Evolutionary conservation across 2,888 invertebrate species (phyloP).

Genomic region (Meteorus cinctellus): DNA sequence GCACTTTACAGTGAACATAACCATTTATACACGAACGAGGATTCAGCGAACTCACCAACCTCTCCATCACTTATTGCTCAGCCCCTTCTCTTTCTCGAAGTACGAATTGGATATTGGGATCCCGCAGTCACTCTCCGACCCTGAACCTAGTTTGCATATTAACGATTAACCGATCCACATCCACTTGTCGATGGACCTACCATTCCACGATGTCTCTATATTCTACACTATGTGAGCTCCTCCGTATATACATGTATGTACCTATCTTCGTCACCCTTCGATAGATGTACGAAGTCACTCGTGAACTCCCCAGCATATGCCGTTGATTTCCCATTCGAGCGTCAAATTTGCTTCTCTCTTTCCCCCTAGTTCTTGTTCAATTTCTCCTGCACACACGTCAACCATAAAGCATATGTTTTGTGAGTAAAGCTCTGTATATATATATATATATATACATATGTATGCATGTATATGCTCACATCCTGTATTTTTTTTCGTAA

Average conservation of each 20-base stretch:
- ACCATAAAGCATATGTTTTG: conserved; percentile 6
- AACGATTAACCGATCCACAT: conserved; percentile 53
- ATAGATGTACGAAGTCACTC: conserved; percentile 66
- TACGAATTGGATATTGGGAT: conserved; percentile 22
- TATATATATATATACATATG: neutral
- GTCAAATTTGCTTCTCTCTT: conserved; percentile 57
- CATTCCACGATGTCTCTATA: conserved; percentile 46
- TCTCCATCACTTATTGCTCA: conserved; percentile 22
- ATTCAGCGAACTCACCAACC: neutral
- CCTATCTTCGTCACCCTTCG: conserved; percentile 44
- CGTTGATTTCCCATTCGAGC: conserved; percentile 62
- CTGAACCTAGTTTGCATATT: conserved; percentile 55
- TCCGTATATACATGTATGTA: conserved; percentile 28
- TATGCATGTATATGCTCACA: no score
- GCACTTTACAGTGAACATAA: neutral
- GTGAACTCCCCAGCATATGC: conserved; percentile 57
- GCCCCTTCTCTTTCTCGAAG: conserved; percentile 28
- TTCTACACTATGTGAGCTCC: neutral
- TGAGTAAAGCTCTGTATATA: neutral
- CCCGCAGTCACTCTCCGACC: conserved; percentile 41
- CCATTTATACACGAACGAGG: neutral
- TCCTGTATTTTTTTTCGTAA: no score
- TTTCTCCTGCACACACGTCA: neutral
- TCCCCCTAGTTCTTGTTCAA: conserved; percentile 15
- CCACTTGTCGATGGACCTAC: conserved; percentile 44